Conservation (phyloP, 1,140 invertebrate species). For the Heliconius melpomene region DNA sequence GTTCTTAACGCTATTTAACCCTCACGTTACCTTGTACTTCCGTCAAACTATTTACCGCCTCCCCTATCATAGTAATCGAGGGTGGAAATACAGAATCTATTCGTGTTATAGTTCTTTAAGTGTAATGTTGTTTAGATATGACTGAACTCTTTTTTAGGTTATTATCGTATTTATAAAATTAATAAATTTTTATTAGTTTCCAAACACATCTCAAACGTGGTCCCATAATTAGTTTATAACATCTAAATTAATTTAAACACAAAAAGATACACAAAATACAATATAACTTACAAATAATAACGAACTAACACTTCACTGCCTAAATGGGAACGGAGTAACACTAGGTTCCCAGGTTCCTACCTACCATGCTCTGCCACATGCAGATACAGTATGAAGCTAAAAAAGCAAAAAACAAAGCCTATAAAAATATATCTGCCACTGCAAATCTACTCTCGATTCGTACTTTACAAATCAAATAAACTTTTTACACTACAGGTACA, state of each 20-base stretch:
- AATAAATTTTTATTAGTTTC: no score
- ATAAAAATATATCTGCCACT: not conserved
- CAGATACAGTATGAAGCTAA: not conserved
- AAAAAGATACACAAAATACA: no score
- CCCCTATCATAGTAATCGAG: not conserved
- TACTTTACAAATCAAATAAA: not conserved
- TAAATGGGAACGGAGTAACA: no score
- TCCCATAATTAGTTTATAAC: no score
- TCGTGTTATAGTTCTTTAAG: not conserved
- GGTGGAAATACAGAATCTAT: not conserved
- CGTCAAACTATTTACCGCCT: slow-evolving; percentile 6
- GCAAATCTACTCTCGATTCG: not conserved
- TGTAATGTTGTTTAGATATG: not conserved
- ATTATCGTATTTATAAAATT: no score
- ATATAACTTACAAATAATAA: no score
- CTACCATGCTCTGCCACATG: no score
- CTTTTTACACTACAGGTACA: not conserved
- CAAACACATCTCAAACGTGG: no score
- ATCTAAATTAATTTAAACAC: no score
- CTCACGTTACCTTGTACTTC: slow-evolving; percentile 4
- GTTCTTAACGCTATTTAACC: slow-evolving; percentile 1
- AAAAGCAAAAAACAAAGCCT: not conserved
- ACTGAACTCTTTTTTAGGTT: not conserved
- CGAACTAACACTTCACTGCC: no score
- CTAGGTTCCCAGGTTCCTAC: no score